A percentile compares a stretch with the other conserved stretches of the same genome.
Conservation (phyloP, 2,888 invertebrate genomes). For the Drosophila austrosaltans region DNA sequence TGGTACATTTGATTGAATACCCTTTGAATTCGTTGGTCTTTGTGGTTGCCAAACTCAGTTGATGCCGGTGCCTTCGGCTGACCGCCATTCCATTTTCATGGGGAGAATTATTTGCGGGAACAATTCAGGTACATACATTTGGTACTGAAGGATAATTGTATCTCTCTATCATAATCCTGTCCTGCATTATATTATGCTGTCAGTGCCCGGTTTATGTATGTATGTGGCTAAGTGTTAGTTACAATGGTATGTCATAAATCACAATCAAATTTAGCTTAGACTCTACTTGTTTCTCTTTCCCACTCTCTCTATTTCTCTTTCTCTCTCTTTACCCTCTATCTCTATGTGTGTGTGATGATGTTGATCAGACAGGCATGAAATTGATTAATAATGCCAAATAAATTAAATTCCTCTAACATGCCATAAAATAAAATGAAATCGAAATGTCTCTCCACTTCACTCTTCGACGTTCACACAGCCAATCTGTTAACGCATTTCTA, state of each 20-base stretch:
- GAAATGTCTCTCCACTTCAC: not conserved
- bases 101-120: too few species aligned
- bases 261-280: conserved; percentile 69
- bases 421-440: conserved; percentile 18
- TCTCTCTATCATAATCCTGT: too few species aligned
- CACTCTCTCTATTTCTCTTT: not conserved
- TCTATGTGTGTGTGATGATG: not conserved
- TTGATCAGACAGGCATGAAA: conserved; percentile 65
- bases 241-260: conserved; percentile 56
- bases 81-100: too few species aligned
- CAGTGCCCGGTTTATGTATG: not conserved
- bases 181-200: too few species aligned
- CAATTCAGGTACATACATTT: too few species aligned
- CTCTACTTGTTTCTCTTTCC: not conserved
- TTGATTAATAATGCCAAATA: conserved; percentile 63
- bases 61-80: too few species aligned
- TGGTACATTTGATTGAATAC: too few species aligned
- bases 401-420: conserved; percentile 26
- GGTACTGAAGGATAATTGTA: too few species aligned
- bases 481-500: conserved; percentile 63
- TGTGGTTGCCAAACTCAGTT: too few species aligned
- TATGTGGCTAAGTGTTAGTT: conserved; percentile 1
- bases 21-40: too few species aligned
- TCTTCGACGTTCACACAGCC: conserved; percentile 32
- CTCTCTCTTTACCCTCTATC: not conserved